Conservation (phyloP, 2,113 vertebrate genomes). For the human region GRCh38 chr11:116176501-116177000, state of each 20-base stretch:
- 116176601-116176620: conserved; percentile 67
- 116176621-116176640: not conserved
- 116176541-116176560: not conserved
- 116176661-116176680: conserved; percentile 39
- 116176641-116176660: not conserved
- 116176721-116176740: not conserved
- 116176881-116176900: not conserved
- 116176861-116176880: not conserved
- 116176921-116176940: not conserved
- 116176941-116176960: not conserved
- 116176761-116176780: not conserved
- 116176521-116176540: conserved; percentile 44
- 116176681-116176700: not conserved
- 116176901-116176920: not conserved
- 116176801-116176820: not conserved
- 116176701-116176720: not conserved
- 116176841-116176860: not conserved
- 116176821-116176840: not conserved
- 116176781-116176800: rapidly evolving
- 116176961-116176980: not conserved
- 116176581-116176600: conserved; percentile 39
- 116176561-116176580: conserved; percentile 50
- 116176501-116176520: not conserved
- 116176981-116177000: not conserved
- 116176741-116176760: not conserved